Conservation (phyloP, 2,113 vertebrate species). For the Cyprinodon tularosa region DNA sequence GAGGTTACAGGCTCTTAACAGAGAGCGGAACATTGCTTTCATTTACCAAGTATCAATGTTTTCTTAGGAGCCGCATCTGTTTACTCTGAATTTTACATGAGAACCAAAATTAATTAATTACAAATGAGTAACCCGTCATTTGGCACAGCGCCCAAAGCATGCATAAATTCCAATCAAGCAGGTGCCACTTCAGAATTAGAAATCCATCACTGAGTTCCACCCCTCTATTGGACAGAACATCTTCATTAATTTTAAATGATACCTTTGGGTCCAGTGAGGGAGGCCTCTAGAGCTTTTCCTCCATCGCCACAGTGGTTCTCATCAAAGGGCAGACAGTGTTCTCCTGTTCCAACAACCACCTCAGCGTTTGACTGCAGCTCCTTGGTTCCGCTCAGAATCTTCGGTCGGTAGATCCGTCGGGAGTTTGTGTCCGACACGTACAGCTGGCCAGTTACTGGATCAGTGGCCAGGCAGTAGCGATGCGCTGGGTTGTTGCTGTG, state of each 20-base stretch:
- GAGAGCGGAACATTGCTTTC: neutral
- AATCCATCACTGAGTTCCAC: conserved; percentile 29
- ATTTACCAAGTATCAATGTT: conserved; percentile 9
- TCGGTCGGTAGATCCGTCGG: conserved; percentile 91
- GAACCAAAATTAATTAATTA: conserved; percentile 26
- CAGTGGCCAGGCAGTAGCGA: conserved; percentile 93
- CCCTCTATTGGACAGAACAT: conserved; percentile 28
- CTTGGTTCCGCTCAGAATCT: conserved; percentile 82
- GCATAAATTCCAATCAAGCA: conserved; percentile 39
- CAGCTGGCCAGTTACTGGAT: conserved; percentile 91
- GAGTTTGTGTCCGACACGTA: conserved; percentile 98
- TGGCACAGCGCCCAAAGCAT: conserved; percentile 24
- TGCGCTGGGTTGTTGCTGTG: conserved; percentile 96
- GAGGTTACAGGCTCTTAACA: conserved; percentile 1
- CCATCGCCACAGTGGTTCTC: conserved; percentile 96
- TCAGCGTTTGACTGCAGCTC: conserved; percentile 92
- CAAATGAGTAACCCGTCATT: conserved; percentile 12
- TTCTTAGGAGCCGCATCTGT: neutral
- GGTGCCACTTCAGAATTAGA: conserved; percentile 24
- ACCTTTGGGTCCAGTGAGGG: conserved; percentile 98
- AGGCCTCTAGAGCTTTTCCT: conserved; percentile 92
- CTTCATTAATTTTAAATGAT: conserved; percentile 48
- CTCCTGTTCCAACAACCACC: conserved; percentile 92
- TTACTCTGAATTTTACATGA: conserved; percentile 17
- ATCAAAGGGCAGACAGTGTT: conserved; percentile 96